Base-by-base conservation (phyloP, 2,797 vertebrate genomes). In the Spinus pinus region DNA sequence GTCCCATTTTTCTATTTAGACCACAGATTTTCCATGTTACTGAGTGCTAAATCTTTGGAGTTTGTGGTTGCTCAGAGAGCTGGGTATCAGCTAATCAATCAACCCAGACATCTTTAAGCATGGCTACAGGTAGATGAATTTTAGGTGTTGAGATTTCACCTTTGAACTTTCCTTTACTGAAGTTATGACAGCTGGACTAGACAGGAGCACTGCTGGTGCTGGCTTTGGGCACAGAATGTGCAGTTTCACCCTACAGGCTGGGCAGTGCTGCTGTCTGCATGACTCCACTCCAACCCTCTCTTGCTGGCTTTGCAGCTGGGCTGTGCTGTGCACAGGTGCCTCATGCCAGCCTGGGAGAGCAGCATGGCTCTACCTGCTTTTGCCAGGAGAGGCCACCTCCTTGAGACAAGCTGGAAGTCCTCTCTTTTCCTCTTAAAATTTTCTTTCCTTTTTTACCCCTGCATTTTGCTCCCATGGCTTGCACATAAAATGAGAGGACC, bases 361-460 rank as follows among this genome's bases (percentile, higher is more conserved):
- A 2, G 13, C 0, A 0, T 66, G 54, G 16, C 47, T 86, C 35
- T 44, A 2, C 12, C 22, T 49, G 62, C 22, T 67, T 33, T 35
- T 2, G 1, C 10, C 2, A 2, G 39, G 23, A 17, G 20, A 57
- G 42, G 27, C 8, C 22, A 17, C 3, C 25, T 73, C 37, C 23
- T 17, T 21, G 33, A 69, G 9, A 39, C 21, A 58, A 41, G 14
- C 12, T 65, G 47, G 8, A 77, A 90, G 13, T n/a, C 7, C 9
- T 57, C 17, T 56, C 4, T 25, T 72, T 58, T 50, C 4, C 11
- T 10, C 53, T 75, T 22, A 2, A n/a, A 25, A 9, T 57, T 31
- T 18, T 10, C 2, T 31, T 71, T 62, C 4, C 3, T 44, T 80
- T 64, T 74, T 12, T 12, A 1, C 6, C 30, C 11, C 31, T 53